A percentile compares a stretch with the other conserved stretches of the same genome.
These are phyloP conservation scores for Plodia interpunctella DNA, from an alignment of 1,140 invertebrate genomes.

Conservation along the genomic window DNA sequence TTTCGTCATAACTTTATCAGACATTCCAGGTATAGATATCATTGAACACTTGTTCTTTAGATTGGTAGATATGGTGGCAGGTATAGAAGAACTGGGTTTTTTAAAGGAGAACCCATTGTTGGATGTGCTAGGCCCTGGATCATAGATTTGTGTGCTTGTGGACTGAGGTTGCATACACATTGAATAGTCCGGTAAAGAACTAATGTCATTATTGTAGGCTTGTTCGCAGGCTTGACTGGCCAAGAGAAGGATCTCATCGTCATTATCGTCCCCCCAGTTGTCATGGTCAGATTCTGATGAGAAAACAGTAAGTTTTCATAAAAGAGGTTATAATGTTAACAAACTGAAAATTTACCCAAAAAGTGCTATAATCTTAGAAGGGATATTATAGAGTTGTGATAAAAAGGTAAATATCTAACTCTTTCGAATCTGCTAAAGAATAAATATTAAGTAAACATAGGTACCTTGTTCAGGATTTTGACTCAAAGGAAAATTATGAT, in stretches of 20 bases:
- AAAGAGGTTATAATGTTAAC: neutral
- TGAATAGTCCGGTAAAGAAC: slow-evolving; percentile 49
- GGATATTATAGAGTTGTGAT: too few species aligned
- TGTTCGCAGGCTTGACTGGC: slow-evolving; percentile 70
- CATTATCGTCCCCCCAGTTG: slow-evolving; percentile 64
- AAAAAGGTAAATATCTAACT: neutral
- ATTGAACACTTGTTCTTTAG: slow-evolving; percentile 47
- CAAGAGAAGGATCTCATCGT: slow-evolving; percentile 66
- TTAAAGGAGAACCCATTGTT: slow-evolving; percentile 50
- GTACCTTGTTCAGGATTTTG: slow-evolving; percentile 36
- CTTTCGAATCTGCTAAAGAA: neutral
- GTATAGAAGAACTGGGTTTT: slow-evolving; percentile 36
- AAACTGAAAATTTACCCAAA: neutral
- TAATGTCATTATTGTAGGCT: slow-evolving; percentile 39
- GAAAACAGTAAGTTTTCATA: neutral
- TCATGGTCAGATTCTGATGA: slow-evolving; percentile 32
- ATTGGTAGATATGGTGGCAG: slow-evolving; percentile 35
- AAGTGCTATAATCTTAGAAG: neutral
- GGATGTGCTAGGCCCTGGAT: slow-evolving; percentile 39
- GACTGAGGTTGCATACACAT: slow-evolving; percentile 51
- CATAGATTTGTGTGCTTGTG: slow-evolving; percentile 50
- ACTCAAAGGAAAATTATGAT: slow-evolving; percentile 65
- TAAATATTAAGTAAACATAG: neutral
- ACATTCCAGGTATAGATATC: slow-evolving; percentile 54
- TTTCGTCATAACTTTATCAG: slow-evolving; percentile 25